phyloP scores from a whole-genome alignment of 1,140 invertebrate genomes.

The Galleria mellonella region DNA sequence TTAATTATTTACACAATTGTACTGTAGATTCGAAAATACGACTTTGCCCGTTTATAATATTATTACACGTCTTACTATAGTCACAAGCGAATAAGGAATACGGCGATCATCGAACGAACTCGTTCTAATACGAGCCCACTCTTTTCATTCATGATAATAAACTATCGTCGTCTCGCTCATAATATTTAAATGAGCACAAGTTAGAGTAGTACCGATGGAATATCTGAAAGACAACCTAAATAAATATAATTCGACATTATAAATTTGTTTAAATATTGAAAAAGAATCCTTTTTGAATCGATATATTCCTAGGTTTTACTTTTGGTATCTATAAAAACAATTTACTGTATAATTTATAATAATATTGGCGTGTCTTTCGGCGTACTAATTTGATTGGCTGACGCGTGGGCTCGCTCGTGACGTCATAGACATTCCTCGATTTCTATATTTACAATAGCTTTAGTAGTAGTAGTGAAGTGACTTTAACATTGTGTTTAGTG shows the following conservation, averaged over 20 bases:
- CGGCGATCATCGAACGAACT: constrained; percentile 34
- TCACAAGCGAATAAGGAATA: constrained; percentile 53
- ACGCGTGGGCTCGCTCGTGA: constrained; percentile 67
- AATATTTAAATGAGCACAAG: constrained; percentile 15
- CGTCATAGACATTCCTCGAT: constrained; percentile 62
- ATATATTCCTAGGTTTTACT: too few species aligned
- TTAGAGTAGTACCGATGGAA: constrained; percentile 29
- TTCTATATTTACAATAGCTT: constrained; percentile 49
- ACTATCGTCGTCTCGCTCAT: constrained; percentile 51
- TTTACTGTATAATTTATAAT: constrained; percentile 2
- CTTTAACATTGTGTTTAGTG: constrained; percentile 8
- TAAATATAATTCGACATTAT: neutral
- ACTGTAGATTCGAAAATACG: constrained; percentile 9
- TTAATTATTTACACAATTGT: constrained; percentile 14
- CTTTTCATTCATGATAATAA: constrained; percentile 67
- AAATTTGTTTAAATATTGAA: too few species aligned
- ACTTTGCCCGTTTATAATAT: constrained; percentile 27
- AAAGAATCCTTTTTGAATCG: too few species aligned
- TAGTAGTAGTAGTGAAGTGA: constrained; percentile 18
- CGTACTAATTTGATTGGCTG: constrained; percentile 57
- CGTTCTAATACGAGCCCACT: constrained; percentile 42
- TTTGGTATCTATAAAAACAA: too few species aligned
- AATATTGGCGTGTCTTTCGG: constrained; percentile 47
- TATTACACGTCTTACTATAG: constrained; percentile 51
- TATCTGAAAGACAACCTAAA: neutral